Evolutionary conservation across 2,888 invertebrate genomes (phyloP).

Genomic region (Cryptocheilus praepositus): DNA sequence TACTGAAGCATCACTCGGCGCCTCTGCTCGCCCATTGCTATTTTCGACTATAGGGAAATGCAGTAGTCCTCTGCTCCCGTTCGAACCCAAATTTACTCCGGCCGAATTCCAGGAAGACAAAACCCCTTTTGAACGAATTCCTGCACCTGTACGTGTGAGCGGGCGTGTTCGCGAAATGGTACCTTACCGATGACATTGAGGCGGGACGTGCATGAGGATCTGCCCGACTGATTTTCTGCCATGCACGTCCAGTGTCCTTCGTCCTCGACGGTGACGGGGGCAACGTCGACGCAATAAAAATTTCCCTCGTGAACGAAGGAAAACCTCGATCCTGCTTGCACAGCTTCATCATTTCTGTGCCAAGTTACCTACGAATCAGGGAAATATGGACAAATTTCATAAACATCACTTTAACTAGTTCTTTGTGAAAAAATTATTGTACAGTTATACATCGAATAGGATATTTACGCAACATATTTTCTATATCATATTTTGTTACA

Average conservation of each 20-base stretch:
- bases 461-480: too few relatives aligned
- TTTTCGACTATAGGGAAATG: constrained; percentile 24
- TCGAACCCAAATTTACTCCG: constrained; percentile 11
- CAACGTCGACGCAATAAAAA: constrained; percentile 90
- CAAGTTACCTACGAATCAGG: constrained; percentile 83
- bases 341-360: constrained; percentile 88
- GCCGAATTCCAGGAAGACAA: constrained; percentile 10
- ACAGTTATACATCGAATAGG: too few relatives aligned
- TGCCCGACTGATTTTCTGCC: constrained; percentile 85
- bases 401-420: too few relatives aligned
- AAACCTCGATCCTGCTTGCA: constrained; percentile 85
- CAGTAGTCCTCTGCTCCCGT: background rate
- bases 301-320: constrained; percentile 88
- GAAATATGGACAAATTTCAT: constrained; percentile 15
- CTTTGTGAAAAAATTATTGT: background rate
- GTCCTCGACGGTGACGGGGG: constrained; percentile 88
- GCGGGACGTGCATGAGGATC: constrained; percentile 85
- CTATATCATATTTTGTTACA: too few relatives aligned
- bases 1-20: constrained; percentile 12
- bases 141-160: too few relatives aligned
- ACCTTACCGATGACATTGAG: constrained; percentile 84
- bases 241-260: constrained; percentile 91
- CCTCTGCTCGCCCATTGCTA: constrained; percentile 21
- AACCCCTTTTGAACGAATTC: too few relatives aligned
- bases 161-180: too few relatives aligned